Evolutionary conservation across 2,797 vertebrate species (phyloP).

Genomic region (Helostoma temminkii): DNA sequence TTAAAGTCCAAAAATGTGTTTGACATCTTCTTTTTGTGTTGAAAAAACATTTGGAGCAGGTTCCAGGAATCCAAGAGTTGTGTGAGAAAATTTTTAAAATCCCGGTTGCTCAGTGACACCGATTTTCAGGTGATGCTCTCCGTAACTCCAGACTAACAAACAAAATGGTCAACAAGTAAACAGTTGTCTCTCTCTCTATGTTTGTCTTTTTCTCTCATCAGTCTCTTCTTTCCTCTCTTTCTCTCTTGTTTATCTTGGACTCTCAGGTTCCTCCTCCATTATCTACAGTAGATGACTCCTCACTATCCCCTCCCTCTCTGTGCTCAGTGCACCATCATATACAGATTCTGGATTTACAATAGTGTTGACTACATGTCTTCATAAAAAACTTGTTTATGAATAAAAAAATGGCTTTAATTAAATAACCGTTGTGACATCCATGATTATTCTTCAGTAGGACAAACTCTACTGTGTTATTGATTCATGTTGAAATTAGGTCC

Average conservation of each 20-base stretch:
- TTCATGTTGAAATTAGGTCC: too few species aligned
- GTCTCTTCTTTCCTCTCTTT: neutral
- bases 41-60: neutral
- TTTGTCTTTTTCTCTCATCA: neutral
- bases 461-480: too few species aligned
- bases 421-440: too few species aligned
- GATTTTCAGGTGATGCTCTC: conserved; percentile 4
- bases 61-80: conserved; percentile 12
- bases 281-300: neutral
- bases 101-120: neutral
- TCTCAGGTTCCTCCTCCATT: neutral
- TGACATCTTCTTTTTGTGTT: neutral
- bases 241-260: conserved; percentile 1
- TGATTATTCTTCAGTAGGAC: too few species aligned
- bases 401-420: too few species aligned
- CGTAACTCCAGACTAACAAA: conserved; percentile 3
- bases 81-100: neutral
- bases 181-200: conserved; percentile 11
- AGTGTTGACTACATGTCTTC: too few species aligned
- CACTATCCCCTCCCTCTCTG: neutral
- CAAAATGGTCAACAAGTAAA: conserved; percentile 6
- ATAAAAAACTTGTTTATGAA: too few species aligned
- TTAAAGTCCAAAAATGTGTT: neutral
- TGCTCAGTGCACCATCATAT: neutral
- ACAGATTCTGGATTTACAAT: too few species aligned